Conservation (phyloP, 2,113 vertebrate genomes). For the Catharus minimus region DNA sequence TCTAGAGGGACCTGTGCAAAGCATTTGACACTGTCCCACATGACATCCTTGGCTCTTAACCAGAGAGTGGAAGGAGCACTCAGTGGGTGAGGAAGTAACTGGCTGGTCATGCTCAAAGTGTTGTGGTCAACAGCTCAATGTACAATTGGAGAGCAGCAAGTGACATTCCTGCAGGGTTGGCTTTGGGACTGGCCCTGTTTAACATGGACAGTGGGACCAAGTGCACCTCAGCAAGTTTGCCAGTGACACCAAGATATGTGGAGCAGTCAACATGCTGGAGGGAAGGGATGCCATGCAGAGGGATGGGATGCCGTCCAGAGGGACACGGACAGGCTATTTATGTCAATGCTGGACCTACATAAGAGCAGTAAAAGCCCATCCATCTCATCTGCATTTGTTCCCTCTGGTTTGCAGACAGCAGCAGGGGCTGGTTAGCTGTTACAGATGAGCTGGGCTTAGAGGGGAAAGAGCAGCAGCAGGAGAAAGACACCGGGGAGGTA, state of each 20-base stretch:
- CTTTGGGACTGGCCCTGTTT: background rate
- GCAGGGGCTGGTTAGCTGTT: background rate
- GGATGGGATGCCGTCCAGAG: background rate
- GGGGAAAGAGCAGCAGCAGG: background rate
- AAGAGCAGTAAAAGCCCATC: background rate
- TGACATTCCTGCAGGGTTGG: background rate
- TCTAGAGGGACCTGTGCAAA: background rate
- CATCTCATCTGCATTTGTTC: background rate
- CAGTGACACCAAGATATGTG: background rate
- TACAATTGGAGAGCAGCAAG: background rate
- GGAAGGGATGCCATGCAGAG: background rate
- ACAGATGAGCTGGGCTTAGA: background rate
- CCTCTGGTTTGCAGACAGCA: background rate
- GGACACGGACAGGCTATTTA: background rate
- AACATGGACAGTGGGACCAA: background rate
- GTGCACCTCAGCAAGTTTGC: background rate
- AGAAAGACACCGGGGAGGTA: background rate
- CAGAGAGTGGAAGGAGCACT: background rate
- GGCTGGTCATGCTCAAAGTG: background rate
- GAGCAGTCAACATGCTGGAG: background rate
- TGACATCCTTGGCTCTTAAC: background rate
- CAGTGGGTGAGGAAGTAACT: background rate
- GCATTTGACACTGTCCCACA: background rate
- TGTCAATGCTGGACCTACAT: fast-evolving
- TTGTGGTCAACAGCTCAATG: background rate